Evolutionary conservation across 2,888 invertebrate species (phyloP), one percentile per base, ranked within the genome.

Genomic region (Nemoura dubitans): DNA sequence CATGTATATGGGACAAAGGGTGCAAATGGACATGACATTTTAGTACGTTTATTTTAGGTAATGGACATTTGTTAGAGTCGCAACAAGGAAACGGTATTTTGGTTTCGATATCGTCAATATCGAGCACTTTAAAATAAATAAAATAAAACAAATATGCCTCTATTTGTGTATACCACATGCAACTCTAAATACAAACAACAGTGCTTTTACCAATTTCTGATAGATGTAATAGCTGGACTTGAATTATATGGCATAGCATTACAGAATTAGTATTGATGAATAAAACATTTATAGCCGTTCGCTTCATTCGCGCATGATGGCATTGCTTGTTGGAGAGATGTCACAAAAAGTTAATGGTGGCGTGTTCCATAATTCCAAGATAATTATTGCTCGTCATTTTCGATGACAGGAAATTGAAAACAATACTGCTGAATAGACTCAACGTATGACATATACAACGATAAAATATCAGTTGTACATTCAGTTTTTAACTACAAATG

Each of bases 351-450:
- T 21, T 59, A 14, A 59, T 59, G 3, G 59, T 21, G 59, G 59
- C 21, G 59, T 59, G 59, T 7, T 21, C 21, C 2, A 21, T 59
- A 59, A 59, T 59, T 7, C 59, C 16, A 3, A 59, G 59, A 7
- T 59, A 59, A 59, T 59, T 59, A 59, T 59, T 59, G 59, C 59
- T 59, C 59, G 59, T 59, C 59, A 59, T 16, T 59, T 59, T 59
- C 14, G 14, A 21, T 59, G 59, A 59, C 59, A 59, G 59, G 10
- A 16, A 59, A 59, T 59, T 59, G 59, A 21, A 59, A 59, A 59
- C 59, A 16, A 59, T 59, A 59, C 14, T 59, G 59, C 59, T 21
- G 21, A 6, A 59, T 59, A 21, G 21, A 59, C 14, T 59, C 59
- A 21, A 59, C 59, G 59, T 14, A 36, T 36, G 3, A 14, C 36